Percentiles rank a stretch among this genome's conserved stretches.
These are phyloP conservation scores for Latheticus oryzae DNA, from an alignment of 2,888 invertebrate genomes.

Conservation along the genomic window DNA sequence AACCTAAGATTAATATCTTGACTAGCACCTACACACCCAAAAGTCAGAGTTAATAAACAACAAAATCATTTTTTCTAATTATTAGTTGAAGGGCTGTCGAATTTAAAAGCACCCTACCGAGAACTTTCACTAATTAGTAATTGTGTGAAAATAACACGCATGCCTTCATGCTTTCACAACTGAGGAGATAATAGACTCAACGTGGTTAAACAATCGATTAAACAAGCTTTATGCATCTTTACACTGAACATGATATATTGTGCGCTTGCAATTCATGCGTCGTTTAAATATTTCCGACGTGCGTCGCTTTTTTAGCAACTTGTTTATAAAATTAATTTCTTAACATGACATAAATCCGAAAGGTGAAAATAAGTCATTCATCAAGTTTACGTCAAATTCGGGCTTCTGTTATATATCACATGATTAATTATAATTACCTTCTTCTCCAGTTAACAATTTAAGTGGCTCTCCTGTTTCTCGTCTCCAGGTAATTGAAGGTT, in stretches of 20 bases:
- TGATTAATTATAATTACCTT: slow-evolving; percentile 68
- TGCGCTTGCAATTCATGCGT: too few species aligned
- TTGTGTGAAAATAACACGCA: slow-evolving; percentile 30
- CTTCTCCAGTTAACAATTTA: slow-evolving; percentile 73
- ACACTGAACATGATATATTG: background rate
- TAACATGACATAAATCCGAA: slow-evolving; percentile 11
- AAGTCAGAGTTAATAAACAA: slow-evolving; percentile 21
- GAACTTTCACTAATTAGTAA: slow-evolving; percentile 29
- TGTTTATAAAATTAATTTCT: slow-evolving; percentile 23
- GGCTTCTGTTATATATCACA: slow-evolving; percentile 7
- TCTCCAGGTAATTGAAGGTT: slow-evolving; percentile 88
- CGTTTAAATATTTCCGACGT: too few species aligned
- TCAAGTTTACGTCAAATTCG: slow-evolving; percentile 29
- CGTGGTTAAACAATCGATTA: slow-evolving; percentile 33
- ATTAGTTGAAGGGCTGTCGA: slow-evolving; percentile 11
- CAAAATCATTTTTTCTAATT: slow-evolving; percentile 26
- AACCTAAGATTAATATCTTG: slow-evolving; percentile 29
- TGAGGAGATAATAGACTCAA: slow-evolving; percentile 3
- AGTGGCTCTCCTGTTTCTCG: slow-evolving; percentile 81
- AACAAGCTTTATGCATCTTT: too few species aligned
- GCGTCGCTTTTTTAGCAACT: slow-evolving; percentile 8
- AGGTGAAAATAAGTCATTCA: slow-evolving; percentile 12
- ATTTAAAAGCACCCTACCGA: slow-evolving; percentile 21
- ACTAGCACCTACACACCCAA: slow-evolving; percentile 30
- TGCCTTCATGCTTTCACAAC: slow-evolving; percentile 23